These are phyloP conservation scores for Halcyon chelicuti DNA, from an alignment of 2,797 vertebrate genomes.

Conservation along the genomic window DNA sequence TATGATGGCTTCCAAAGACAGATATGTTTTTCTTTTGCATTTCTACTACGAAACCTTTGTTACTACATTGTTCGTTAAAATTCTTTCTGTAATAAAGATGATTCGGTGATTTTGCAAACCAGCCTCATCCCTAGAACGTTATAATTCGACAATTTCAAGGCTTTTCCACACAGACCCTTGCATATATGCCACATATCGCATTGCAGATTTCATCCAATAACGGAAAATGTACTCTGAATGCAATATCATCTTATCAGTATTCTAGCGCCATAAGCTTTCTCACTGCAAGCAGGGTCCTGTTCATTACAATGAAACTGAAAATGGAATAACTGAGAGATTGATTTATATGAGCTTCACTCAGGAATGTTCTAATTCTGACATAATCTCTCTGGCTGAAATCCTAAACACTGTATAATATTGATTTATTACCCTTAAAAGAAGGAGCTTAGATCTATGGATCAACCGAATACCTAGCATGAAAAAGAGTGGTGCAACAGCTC, in stretches of 20 bases:
- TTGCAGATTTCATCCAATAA: constrained; percentile 64
- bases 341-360: constrained; percentile 62
- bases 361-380: constrained; percentile 67
- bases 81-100: neutral
- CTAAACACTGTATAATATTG: constrained; percentile 52
- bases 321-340: constrained; percentile 61
- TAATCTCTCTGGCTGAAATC: constrained; percentile 59
- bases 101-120: constrained; percentile 15
- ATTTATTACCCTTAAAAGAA: constrained; percentile 48
- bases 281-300: constrained; percentile 50
- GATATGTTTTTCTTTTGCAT: neutral
- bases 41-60: neutral
- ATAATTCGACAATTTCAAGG: constrained; percentile 21
- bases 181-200: constrained; percentile 41
- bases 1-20: neutral
- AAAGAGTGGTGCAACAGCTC: constrained; percentile 38
- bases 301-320: constrained; percentile 67
- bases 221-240: constrained; percentile 57
- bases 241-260: constrained; percentile 73
- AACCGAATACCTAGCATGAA: constrained; percentile 29
- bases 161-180: constrained; percentile 17
- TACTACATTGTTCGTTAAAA: neutral
- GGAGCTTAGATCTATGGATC: constrained; percentile 4
- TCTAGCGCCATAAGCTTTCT: constrained; percentile 64
- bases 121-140: neutral